phyloP scores from a whole-genome alignment of 2,888 invertebrate species.

The Actias luna region DNA sequence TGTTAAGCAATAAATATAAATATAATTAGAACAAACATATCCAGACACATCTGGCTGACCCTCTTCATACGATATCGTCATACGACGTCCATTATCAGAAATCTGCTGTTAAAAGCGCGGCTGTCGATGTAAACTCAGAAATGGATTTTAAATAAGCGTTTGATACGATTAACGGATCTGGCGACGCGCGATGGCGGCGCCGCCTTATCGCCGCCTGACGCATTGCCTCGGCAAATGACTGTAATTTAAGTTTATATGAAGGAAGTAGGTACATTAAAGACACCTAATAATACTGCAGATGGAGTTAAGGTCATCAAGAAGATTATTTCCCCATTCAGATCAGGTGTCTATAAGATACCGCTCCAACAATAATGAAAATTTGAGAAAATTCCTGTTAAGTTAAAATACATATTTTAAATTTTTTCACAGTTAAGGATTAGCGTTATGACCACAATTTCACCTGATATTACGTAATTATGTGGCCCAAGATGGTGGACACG shows the following conservation, averaged over 20 bases:
- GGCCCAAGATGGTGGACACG: too few relatives aligned
- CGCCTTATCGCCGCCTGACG: slow-evolving; percentile 36
- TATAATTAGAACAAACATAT: slow-evolving; percentile 26
- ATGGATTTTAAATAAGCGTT: slow-evolving; percentile 51
- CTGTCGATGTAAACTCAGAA: slow-evolving; percentile 54
- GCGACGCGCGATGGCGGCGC: slow-evolving; percentile 42
- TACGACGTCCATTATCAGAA: slow-evolving; percentile 52
- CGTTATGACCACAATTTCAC: too few relatives aligned
- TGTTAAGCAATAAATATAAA: slow-evolving; percentile 2
- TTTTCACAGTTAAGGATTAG: too few relatives aligned
- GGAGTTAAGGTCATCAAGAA: background rate
- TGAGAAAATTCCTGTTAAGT: too few relatives aligned
- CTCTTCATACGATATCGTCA: slow-evolving; percentile 43
- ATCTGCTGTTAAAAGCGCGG: slow-evolving; percentile 47
- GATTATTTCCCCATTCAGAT: too few relatives aligned
- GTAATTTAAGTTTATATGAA: slow-evolving; percentile 17
- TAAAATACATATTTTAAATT: too few relatives aligned
- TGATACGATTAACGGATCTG: slow-evolving; percentile 54
- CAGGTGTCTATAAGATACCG: too few relatives aligned
- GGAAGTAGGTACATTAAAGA: slow-evolving; percentile 16
- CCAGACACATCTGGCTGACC: slow-evolving; percentile 34
- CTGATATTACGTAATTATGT: too few relatives aligned
- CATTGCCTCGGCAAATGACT: slow-evolving; percentile 6
- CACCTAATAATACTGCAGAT: background rate
- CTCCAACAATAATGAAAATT: too few relatives aligned